phyloP scores from a whole-genome alignment of 2,888 invertebrate species.

The Rotaria macrura region DNA sequence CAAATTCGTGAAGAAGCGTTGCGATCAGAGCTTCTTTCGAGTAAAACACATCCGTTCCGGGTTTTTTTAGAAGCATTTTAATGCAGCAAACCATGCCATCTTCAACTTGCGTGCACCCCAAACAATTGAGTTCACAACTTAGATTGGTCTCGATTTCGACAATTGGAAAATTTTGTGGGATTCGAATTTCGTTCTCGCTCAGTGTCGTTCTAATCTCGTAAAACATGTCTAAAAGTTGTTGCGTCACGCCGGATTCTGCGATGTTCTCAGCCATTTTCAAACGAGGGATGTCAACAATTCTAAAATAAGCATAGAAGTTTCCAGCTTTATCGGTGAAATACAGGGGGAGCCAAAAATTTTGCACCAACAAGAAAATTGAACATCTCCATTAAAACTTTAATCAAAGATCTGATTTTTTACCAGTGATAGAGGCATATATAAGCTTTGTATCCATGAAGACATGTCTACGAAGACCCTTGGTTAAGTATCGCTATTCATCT shows the following conservation, averaged over 20 bases:
- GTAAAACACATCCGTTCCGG: slow-evolving; percentile 9
- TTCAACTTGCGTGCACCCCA: not conserved
- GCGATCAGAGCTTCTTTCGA: slow-evolving; percentile 18
- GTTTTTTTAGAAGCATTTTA: slow-evolving; percentile 2
- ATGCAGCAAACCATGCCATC: not conserved
- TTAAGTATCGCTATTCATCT: slow-evolving; percentile 9
- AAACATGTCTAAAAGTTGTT: not conserved
- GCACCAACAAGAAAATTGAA: not conserved
- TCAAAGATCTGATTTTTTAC: slow-evolving; percentile 5
- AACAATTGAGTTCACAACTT: slow-evolving; percentile 16
- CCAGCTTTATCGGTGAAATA: not conserved
- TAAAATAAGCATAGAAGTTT: slow-evolving; percentile 1
- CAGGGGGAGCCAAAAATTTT: not conserved
- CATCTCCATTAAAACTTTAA: not conserved
- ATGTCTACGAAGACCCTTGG: slow-evolving; percentile 1
- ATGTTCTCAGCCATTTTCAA: slow-evolving; percentile 15
- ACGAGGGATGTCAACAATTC: slow-evolving; percentile 1
- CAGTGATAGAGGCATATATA: slow-evolving; percentile 9
- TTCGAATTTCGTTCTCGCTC: not conserved
- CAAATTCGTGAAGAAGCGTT: slow-evolving; percentile 18
- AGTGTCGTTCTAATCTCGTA: slow-evolving; percentile 14
- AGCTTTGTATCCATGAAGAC: slow-evolving; percentile 12
- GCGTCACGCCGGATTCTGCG: not conserved
- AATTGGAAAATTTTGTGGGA: not conserved
- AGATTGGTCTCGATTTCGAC: slow-evolving; percentile 7